These are phyloP conservation scores for Neofelis nebulosa DNA, from an alignment of 2,113 vertebrate genomes.

Conservation along the genomic window DNA sequence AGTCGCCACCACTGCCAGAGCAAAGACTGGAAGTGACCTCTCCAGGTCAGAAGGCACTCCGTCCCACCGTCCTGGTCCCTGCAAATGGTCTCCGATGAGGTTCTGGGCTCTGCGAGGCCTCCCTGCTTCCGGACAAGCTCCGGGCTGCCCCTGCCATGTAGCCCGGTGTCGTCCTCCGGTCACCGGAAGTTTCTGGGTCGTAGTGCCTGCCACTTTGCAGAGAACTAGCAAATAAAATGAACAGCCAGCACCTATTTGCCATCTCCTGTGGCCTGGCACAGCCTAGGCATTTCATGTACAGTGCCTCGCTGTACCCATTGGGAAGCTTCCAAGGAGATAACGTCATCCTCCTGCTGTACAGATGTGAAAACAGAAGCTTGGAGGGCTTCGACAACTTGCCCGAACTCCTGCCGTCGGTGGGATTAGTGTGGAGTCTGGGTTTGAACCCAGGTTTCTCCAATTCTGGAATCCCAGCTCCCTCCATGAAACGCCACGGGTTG, in stretches of 20 bases:
- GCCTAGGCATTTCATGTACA: too few species aligned
- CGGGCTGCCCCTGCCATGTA: background rate
- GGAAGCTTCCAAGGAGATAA: background rate
- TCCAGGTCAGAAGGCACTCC: background rate
- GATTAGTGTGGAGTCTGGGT: background rate
- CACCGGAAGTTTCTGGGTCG: background rate
- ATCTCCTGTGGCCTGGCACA: background rate
- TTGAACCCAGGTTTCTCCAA: background rate
- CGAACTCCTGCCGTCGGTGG: background rate
- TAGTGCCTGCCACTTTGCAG: background rate
- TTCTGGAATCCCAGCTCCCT: background rate
- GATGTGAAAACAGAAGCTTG: background rate
- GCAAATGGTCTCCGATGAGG: background rate
- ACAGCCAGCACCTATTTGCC: background rate
- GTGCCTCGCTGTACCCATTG: background rate
- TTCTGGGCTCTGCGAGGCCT: background rate
- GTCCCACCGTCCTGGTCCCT: fast-evolving
- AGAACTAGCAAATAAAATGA: background rate
- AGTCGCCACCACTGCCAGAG: background rate
- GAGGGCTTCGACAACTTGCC: background rate
- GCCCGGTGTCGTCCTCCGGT: background rate
- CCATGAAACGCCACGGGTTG: fast-evolving
- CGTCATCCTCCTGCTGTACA: background rate
- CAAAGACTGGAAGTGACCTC: background rate
- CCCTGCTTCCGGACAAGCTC: background rate